phyloP scores from a whole-genome alignment of 92 coral and sea anemone species.

The Actinostola sp. region DNA sequence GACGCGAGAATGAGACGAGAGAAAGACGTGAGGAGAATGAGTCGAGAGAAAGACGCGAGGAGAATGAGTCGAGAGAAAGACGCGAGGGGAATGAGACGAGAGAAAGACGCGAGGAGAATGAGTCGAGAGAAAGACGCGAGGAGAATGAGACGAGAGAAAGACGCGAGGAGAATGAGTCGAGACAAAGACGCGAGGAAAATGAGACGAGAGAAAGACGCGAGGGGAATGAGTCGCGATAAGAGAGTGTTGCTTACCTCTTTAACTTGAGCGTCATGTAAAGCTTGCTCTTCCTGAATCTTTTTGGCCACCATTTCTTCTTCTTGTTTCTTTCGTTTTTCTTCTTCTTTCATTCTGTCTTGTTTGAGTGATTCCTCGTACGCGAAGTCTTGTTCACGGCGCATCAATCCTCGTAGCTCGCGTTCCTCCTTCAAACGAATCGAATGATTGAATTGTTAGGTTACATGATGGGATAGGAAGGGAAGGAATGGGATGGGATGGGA shows the following conservation, averaged over 20 bases:
- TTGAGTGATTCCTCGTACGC: slow-evolving; percentile 92
- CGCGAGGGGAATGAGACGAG: neutral
- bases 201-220: neutral
- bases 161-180: neutral
- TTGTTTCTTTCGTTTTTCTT: slow-evolving; percentile 82
- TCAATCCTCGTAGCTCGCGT: slow-evolving; percentile 83
- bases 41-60: neutral
- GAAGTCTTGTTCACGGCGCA: slow-evolving; percentile 90
- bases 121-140: too few relatives aligned
- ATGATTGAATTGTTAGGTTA: neutral
- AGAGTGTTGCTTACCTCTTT: slow-evolving; percentile 89
- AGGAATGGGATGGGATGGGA: neutral
- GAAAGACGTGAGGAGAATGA: too few relatives aligned
- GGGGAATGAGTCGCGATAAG: neutral
- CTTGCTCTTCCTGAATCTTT: slow-evolving; percentile 81
- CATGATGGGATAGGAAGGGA: neutral
- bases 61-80: neutral
- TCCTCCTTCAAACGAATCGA: slow-evolving; percentile 61
- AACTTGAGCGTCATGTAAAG: slow-evolving; percentile 90
- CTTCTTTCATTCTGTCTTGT: slow-evolving; percentile 88
- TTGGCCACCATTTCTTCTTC: slow-evolving; percentile 82
- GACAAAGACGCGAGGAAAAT: too few relatives aligned
- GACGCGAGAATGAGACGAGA: neutral
- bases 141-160: neutral
- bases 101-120: neutral